Evolutionary conservation across 2,797 vertebrate genomes (phyloP).

Genomic region (Merluccius polli): DNA sequence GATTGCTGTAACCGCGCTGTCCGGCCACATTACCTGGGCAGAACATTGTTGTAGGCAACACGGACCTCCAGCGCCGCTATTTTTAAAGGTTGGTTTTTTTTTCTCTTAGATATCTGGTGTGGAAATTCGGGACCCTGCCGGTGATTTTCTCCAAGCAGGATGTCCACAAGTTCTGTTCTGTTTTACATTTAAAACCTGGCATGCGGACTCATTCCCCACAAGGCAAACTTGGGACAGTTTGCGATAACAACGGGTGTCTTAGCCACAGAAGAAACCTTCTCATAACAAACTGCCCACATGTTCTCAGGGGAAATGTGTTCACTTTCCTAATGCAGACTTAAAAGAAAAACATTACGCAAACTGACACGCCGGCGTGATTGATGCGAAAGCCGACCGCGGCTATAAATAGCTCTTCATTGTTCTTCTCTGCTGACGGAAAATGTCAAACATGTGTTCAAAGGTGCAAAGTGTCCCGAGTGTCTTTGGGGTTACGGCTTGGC

Average conservation of each 20-base stretch:
- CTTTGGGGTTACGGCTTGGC: not conserved
- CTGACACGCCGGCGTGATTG: not conserved
- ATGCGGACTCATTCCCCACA: not conserved
- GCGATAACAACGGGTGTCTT: not conserved
- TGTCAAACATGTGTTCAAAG: conserved; percentile 1
- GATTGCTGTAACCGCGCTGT: not conserved
- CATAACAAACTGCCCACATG: not conserved
- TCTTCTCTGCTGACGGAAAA: not conserved
- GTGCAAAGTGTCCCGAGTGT: not conserved
- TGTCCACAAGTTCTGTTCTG: not conserved
- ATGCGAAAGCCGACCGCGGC: not conserved
- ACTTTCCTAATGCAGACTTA: not conserved
- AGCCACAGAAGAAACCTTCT: not conserved
- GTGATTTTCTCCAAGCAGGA: not conserved
- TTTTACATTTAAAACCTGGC: not conserved
- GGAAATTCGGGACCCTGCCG: not conserved
- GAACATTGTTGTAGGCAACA: not conserved
- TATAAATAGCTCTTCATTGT: not conserved
- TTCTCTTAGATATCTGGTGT: not conserved
- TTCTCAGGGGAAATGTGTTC: not conserved
- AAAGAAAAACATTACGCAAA: not conserved
- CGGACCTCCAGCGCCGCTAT: not conserved
- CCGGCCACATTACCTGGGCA: not conserved
- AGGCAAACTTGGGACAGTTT: conserved; percentile 9
- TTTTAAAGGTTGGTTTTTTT: not conserved